Percentiles rank a stretch among this genome's conserved stretches.
Evolutionary conservation across 2,888 invertebrate species (phyloP).

Genomic region (Dynastes tityus): DNA sequence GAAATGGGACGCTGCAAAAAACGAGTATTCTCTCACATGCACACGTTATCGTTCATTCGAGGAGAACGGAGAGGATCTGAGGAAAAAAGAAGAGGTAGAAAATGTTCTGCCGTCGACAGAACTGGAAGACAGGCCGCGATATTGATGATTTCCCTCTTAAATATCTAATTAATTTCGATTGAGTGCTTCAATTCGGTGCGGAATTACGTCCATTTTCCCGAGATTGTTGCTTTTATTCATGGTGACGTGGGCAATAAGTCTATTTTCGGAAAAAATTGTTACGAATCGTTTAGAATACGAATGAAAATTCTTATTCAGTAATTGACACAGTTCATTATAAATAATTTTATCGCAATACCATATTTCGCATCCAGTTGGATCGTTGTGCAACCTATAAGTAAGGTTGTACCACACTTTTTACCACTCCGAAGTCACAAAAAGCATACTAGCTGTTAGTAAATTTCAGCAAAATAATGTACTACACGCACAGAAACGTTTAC

Average conservation of each 20-base stretch:
- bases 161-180: slow-evolving; percentile 19
- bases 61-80: not conserved
- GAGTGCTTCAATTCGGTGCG: not conserved
- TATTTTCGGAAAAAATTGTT: not conserved
- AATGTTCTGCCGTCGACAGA: slow-evolving; percentile 13
- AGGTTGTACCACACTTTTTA: no score
- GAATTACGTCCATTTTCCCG: slow-evolving; percentile 7
- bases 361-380: no score
- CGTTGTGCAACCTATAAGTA: no score
- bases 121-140: slow-evolving; percentile 9
- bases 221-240: not conserved
- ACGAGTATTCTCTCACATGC: slow-evolving; percentile 9
- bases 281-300: not conserved
- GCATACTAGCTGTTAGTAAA: no score
- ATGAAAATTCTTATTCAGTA: no score
- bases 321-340: no score
- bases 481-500: no score
- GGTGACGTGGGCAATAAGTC: not conserved
- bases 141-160: slow-evolving; percentile 20
- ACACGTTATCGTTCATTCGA: not conserved
- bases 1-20: slow-evolving; percentile 32
- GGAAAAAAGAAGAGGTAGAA: slow-evolving; percentile 1
- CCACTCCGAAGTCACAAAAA: no score
- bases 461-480: no score
- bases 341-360: no score